These are phyloP conservation scores for Polypterus senegalus DNA, from an alignment of 2,113 vertebrate genomes.

Conservation along the genomic window DNA sequence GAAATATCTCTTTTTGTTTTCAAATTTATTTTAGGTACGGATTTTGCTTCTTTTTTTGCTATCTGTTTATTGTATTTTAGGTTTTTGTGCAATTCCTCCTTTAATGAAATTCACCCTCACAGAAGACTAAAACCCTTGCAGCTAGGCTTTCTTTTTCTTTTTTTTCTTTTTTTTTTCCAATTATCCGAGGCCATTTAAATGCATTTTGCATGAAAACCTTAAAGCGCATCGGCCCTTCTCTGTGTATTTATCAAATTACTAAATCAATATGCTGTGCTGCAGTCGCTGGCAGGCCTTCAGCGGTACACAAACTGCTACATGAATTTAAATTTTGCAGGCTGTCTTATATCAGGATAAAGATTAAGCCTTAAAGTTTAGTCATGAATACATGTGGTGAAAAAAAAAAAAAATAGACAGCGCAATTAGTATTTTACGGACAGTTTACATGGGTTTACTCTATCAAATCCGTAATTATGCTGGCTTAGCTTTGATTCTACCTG, in stretches of 20 bases:
- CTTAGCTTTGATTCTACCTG: conserved; percentile 51
- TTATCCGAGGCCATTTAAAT: conserved; percentile 58
- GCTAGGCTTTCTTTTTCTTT: conserved; percentile 14
- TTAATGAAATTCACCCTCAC: conserved; percentile 5
- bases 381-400: neutral
- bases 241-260: conserved; percentile 60
- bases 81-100: neutral
- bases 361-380: neutral
- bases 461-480: conserved; percentile 44
- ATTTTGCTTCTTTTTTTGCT: neutral
- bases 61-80: conserved; percentile 1
- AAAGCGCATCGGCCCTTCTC: conserved; percentile 41
- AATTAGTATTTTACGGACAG: conserved; percentile 36
- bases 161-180: conserved; percentile 20
- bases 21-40: too few species aligned
- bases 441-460: conserved; percentile 39
- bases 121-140: neutral
- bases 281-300: conserved; percentile 36
- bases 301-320: conserved; percentile 33
- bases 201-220: conserved; percentile 57
- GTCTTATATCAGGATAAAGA: conserved; percentile 17
- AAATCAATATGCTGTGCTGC: conserved; percentile 56
- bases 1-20: too few species aligned
- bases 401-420: conserved; percentile 23
- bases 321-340: conserved; percentile 47